A percentile compares a stretch with the other conserved stretches of the same genome.
Evolutionary conservation across 2,797 vertebrate species (phyloP).

Genomic region (Rhinoraja longicauda): DNA sequence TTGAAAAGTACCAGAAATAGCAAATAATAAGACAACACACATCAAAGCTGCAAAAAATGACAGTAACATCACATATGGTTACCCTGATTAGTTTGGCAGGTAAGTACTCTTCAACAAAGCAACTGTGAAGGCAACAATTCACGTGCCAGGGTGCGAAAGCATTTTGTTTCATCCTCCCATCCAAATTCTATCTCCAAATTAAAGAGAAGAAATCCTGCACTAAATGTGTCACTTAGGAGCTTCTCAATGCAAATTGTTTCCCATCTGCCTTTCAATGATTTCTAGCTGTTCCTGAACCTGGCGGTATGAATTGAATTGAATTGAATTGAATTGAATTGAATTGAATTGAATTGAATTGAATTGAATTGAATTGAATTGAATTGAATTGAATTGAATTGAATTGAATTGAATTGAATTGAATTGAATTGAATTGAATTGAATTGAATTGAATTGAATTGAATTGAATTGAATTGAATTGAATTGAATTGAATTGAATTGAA

Average conservation of each 20-base stretch:
- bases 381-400: no score
- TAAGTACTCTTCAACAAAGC: background rate
- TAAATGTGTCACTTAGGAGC: background rate
- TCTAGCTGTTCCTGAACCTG: background rate
- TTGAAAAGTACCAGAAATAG: background rate
- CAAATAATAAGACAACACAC: background rate
- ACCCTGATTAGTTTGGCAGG: background rate
- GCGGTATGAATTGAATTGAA: no score
- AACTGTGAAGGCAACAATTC: no score
- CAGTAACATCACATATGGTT: background rate
- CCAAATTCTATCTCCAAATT: background rate
- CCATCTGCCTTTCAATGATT: background rate
- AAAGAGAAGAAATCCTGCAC: background rate
- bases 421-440: no score
- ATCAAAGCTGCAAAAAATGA: background rate
- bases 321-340: no score
- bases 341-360: no score
- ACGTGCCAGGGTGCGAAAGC: background rate
- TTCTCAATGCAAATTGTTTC: background rate
- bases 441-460: no score
- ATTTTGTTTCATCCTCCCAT: background rate
- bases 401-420: no score
- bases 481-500: no score
- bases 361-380: no score
- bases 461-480: no score